Conservation (phyloP, 2,888 invertebrate species). For the Netelia inedita region DNA sequence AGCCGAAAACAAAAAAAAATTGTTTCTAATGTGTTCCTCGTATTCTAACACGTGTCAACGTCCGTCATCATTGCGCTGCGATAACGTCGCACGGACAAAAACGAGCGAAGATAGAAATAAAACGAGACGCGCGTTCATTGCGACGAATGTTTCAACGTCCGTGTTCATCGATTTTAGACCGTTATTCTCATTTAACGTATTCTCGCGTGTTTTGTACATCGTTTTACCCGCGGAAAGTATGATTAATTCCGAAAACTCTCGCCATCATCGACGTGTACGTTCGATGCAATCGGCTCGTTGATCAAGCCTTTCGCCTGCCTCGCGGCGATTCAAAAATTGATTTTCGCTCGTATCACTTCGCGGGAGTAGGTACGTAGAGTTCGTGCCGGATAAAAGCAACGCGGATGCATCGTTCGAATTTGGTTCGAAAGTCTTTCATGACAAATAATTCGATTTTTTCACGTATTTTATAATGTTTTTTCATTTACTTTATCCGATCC, state of each 20-base stretch:
- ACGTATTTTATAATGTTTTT: too few relatives aligned
- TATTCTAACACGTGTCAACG: constrained; percentile 66
- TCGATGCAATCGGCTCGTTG: neutral
- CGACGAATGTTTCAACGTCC: neutral
- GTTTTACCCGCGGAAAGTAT: neutral
- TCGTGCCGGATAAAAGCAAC: too few relatives aligned
- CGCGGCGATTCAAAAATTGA: neutral
- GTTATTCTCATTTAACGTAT: constrained; percentile 16
- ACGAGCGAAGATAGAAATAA: constrained; percentile 16
- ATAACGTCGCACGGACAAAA: constrained; percentile 49
- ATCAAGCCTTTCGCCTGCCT: neutral
- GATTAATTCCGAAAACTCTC: neutral
- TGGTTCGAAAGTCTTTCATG: too few relatives aligned
- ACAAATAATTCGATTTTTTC: too few relatives aligned
- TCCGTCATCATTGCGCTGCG: constrained; percentile 50
- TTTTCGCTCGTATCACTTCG: too few relatives aligned
- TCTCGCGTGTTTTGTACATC: constrained; percentile 14
- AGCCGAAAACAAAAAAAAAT: constrained; percentile 1
- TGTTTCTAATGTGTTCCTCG: constrained; percentile 55
- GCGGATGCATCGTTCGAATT: too few relatives aligned
- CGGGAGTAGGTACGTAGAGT: too few relatives aligned
- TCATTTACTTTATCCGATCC: too few relatives aligned
- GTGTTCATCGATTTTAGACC: constrained; percentile 24
- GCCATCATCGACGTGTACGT: neutral
- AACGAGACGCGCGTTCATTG: constrained; percentile 24